phyloP scores from a whole-genome alignment of 2,113 vertebrate genomes.

The Suricata suricatta region DNA sequence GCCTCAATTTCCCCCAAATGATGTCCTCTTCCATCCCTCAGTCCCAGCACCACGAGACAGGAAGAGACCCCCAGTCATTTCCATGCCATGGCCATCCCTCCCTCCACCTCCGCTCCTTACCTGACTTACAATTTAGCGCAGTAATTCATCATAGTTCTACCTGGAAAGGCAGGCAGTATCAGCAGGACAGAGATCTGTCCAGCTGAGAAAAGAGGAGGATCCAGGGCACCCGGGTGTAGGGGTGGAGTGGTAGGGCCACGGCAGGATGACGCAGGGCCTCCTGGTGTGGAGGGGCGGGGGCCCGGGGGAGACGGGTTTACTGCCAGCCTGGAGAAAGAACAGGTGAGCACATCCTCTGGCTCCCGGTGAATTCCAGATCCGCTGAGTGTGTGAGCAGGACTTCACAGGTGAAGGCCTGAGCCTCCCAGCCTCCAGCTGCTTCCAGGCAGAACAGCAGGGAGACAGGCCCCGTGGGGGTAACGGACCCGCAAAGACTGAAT shows the following conservation, averaged over 20 bases:
- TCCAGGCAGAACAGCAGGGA: background rate
- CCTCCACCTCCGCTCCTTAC: background rate
- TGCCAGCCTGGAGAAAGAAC: background rate
- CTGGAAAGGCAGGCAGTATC: background rate
- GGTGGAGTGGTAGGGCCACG: background rate
- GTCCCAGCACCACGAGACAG: background rate
- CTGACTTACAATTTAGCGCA: background rate
- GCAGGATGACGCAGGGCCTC: background rate
- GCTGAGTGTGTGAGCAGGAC: background rate
- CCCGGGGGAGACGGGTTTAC: background rate
- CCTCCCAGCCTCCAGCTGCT: background rate
- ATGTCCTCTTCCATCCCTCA: background rate
- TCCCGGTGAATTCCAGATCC: background rate
- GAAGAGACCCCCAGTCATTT: background rate
- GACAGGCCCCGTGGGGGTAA: background rate
- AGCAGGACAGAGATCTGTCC: background rate
- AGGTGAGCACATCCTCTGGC: background rate
- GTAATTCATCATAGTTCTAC: background rate
- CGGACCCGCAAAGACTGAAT: background rate
- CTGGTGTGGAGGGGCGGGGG: accelerated
- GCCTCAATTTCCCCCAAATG: background rate
- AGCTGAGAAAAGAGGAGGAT: background rate
- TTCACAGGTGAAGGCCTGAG: background rate
- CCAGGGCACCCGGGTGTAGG: no score
- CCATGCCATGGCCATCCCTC: background rate